Evolutionary conservation across 2,797 vertebrate genomes (phyloP), one percentile per base, ranked within the genome.

Genomic region (Lagorchestes hirsutus): DNA sequence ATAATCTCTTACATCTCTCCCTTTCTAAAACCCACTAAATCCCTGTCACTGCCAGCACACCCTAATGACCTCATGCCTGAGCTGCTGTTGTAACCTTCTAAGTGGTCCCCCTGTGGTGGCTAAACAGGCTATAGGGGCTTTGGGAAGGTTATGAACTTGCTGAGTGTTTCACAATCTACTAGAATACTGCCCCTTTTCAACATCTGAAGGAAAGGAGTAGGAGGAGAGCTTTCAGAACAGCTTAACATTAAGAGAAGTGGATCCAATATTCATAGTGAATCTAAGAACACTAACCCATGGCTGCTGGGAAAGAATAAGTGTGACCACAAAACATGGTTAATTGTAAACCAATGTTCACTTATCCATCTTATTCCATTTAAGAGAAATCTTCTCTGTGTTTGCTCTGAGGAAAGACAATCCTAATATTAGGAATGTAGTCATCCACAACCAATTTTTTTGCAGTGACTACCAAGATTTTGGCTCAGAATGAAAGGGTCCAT

Each of bases 211-310:
- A 95, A 94, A 90, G 24, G 10, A 29, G 93, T 11, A 95, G 87
- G 95, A 93, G 92, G 96, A 93, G 67, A 96, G 5, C 55, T 95
- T 67, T 93, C 82, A 96, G 93, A 95, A 96, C 22, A 28, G 54
- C 55, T 96, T 93, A 96, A 96, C 95, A 94, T 93, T 52, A 96
- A 54, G 82, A 87, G 91, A 92, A 52, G 5, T 94, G 34, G 40
- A 40, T 87, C 40, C 9, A 27, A 87, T 46, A 28, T 12, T 27
- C 22, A 87, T 3, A 87, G 8, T 46, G 22, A 87, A 87, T 91
- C 52, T 92, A 34, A 95, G 55, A 74, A 94, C 22, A 93, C 87
- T 90, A 97, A 24, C 28, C 91, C 55, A 92, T 34, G 34, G 91
- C 62, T 93, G 90, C 91, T 93, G 90, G 90, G 29, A 57, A 55